Evolutionary conservation across 1,140 invertebrate genomes (phyloP).

Genomic region (Megathymus violae): DNA sequence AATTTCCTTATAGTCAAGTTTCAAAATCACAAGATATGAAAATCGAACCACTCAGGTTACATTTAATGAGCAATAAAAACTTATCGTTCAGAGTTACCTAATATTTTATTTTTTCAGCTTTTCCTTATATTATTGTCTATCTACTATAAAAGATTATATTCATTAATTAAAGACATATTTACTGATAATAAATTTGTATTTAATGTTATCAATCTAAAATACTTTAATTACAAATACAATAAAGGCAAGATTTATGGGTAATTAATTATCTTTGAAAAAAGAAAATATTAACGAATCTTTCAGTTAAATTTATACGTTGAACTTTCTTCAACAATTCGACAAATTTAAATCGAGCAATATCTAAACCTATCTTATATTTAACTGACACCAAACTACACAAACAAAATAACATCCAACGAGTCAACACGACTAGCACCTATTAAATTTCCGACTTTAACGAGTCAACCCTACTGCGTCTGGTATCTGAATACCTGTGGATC

Average conservation of each 20-base stretch:
- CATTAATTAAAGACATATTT: too few relatives aligned
- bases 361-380: neutral
- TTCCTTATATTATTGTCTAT: neutral
- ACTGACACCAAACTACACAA: neutral
- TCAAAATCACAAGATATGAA: slow-evolving; percentile 23
- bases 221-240: too few relatives aligned
- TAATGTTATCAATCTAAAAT: too few relatives aligned
- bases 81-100: slow-evolving; percentile 16
- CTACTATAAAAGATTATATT: too few relatives aligned
- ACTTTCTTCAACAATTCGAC: too few relatives aligned
- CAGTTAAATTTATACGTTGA: too few relatives aligned
- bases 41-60: slow-evolving; percentile 15
- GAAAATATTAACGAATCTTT: too few relatives aligned
- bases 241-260: too few relatives aligned
- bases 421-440: slow-evolving; percentile 5
- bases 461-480: slow-evolving; percentile 43
- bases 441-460: slow-evolving; percentile 27
- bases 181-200: too few relatives aligned
- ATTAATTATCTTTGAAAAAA: too few relatives aligned
- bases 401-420: slow-evolving; percentile 13
- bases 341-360: neutral
- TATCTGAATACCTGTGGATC: slow-evolving; percentile 73
- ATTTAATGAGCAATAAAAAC: too few relatives aligned
- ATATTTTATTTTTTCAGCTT: slow-evolving; percentile 9
- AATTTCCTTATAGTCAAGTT: slow-evolving; percentile 74